These are phyloP conservation scores for Adrianichthys oophorus DNA, from an alignment of 2,797 vertebrate species.

Conservation along the genomic window DNA sequence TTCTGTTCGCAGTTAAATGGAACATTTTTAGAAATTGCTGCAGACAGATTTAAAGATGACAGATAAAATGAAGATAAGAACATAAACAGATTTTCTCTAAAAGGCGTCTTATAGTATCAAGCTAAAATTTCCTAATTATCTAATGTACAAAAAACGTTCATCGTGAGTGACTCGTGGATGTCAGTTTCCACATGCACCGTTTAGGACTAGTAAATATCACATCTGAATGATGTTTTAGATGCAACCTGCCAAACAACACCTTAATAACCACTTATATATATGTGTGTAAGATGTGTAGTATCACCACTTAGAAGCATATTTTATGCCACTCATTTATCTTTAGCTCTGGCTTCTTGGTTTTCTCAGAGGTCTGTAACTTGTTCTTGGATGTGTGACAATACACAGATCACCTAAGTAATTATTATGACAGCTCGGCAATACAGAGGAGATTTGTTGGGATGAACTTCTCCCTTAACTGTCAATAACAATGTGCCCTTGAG, in stretches of 20 bases:
- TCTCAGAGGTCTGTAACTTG: conserved; percentile 18
- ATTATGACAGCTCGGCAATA: conserved; percentile 6
- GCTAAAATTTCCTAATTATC: background rate
- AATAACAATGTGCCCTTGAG: conserved; percentile 33
- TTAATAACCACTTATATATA: too few relatives aligned
- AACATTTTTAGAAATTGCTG: conserved; percentile 14
- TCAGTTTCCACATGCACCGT: conserved; percentile 4
- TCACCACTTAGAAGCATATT: too few relatives aligned
- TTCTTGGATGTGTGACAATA: conserved; percentile 29
- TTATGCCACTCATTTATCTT: background rate
- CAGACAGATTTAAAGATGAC: conserved; percentile 11
- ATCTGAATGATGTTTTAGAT: too few relatives aligned
- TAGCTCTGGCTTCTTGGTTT: conserved; percentile 28
- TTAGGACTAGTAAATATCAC: too few relatives aligned
- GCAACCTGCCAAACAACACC: too few relatives aligned
- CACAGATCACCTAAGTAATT: conserved; percentile 21
- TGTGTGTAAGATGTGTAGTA: too few relatives aligned
- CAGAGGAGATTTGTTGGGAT: background rate
- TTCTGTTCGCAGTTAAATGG: conserved; percentile 18
- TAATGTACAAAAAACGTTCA: conserved; percentile 5
- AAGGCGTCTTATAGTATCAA: background rate
- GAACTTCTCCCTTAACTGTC: conserved; percentile 23
- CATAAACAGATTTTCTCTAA: conserved; percentile 6
- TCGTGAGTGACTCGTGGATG: conserved; percentile 7
- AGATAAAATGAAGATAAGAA: conserved; percentile 4